These are phyloP conservation scores for Miichthys miiuy DNA, from an alignment of 2,797 vertebrate species.

Conservation along the genomic window DNA sequence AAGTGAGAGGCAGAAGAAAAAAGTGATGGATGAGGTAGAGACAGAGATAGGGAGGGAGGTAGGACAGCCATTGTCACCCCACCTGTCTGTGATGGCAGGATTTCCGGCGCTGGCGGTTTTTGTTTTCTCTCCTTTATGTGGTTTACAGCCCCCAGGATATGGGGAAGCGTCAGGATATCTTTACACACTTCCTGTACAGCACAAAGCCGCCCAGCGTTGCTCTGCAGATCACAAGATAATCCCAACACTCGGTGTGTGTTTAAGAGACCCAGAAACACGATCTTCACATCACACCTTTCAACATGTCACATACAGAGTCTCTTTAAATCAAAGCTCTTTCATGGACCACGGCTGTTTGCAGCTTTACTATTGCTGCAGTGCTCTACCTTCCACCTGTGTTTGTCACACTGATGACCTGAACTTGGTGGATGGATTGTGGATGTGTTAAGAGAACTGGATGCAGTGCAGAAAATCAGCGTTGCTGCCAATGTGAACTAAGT, in stretches of 20 bases:
- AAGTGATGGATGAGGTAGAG: conserved; percentile 41
- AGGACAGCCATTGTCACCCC: conserved; percentile 58
- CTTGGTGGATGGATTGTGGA: neutral
- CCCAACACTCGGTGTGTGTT: conserved; percentile 24
- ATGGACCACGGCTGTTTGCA: neutral
- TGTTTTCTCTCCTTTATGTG: conserved; percentile 72
- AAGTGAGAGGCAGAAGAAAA: conserved; percentile 10
- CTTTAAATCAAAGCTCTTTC: neutral
- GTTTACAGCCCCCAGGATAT: conserved; percentile 63
- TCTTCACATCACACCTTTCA: conserved; percentile 23
- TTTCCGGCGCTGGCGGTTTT: conserved; percentile 60
- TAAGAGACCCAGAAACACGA: conserved; percentile 47
- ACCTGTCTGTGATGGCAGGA: conserved; percentile 70
- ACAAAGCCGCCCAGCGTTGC: conserved; percentile 61
- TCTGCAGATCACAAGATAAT: conserved; percentile 68
- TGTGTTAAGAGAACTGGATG: too few species aligned
- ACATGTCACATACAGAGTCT: neutral
- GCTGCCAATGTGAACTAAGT: too few species aligned
- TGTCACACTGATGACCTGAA: neutral
- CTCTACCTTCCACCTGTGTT: too few species aligned
- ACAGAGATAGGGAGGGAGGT: conserved; percentile 4
- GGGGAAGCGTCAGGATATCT: conserved; percentile 54
- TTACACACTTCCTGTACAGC: conserved; percentile 67
- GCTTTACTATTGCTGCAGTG: neutral
- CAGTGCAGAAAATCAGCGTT: too few species aligned